A percentile compares a stretch with the other conserved stretches of the same genome.
phyloP scores from a whole-genome alignment of 2,113 vertebrate species.

The Laticauda laticaudata region DNA sequence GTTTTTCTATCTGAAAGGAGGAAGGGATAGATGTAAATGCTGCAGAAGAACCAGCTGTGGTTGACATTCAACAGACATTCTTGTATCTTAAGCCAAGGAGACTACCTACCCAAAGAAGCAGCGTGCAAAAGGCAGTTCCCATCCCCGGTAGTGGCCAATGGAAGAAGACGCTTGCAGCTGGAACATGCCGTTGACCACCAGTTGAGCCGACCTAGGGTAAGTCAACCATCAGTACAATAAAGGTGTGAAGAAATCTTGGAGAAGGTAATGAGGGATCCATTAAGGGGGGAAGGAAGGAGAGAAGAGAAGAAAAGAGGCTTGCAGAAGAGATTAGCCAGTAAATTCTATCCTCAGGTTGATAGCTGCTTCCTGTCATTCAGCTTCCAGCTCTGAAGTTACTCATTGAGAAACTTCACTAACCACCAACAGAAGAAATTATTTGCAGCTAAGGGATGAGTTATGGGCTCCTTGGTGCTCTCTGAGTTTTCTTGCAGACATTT shows the following conservation, averaged over 20 bases:
- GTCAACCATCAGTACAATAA: not conserved
- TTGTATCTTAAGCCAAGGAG: not conserved
- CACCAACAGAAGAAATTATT: not conserved
- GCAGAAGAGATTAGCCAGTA: not conserved
- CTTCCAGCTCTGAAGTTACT: not conserved
- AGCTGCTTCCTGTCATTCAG: not conserved
- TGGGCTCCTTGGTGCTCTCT: not conserved
- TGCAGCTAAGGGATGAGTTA: not conserved
- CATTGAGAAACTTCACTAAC: not conserved
- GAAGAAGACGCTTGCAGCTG: conserved; percentile 95
- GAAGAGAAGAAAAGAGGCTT: not conserved
- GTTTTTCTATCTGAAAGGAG: not conserved
- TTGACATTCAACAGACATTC: not conserved
- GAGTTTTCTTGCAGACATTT: not conserved
- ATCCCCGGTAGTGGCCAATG: conserved; percentile 94
- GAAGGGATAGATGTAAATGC: fast-evolving
- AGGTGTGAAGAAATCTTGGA: not conserved
- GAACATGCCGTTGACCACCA: conserved; percentile 97
- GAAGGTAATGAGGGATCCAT: not conserved
- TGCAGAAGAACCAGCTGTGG: not conserved
- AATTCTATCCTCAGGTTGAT: not conserved
- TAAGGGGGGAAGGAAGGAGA: not conserved
- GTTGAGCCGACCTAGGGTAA: conserved; percentile 86
- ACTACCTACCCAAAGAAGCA: conserved; percentile 88
- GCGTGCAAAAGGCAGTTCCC: conserved; percentile 98